Evolutionary conservation across 2,888 invertebrate species (phyloP).

Genomic region (Sinotaia quadrata): DNA sequence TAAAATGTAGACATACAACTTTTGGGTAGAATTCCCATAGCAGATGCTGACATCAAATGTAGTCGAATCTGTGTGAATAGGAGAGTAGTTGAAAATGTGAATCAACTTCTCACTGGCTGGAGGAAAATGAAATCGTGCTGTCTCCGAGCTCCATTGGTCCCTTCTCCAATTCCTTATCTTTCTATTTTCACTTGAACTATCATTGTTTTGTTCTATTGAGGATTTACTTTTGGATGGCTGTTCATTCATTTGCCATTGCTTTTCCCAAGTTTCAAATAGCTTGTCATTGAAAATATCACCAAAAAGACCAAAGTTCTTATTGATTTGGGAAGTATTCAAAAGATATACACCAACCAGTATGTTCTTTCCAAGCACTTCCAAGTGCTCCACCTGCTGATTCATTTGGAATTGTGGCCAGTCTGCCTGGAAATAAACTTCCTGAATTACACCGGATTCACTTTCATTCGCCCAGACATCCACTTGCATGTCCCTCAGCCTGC

Average conservation of each 20-base stretch:
- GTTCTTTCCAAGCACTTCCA: too few species aligned
- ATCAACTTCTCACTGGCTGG: conserved; percentile 24
- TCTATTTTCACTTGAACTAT: too few species aligned
- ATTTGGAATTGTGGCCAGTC: conserved; percentile 20
- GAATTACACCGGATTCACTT: conserved; percentile 15
- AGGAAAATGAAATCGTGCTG: conserved; percentile 14
- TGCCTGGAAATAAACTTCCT: conserved; percentile 32
- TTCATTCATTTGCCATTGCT: background rate
- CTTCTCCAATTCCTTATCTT: background rate
- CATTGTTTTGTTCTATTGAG: too few species aligned
- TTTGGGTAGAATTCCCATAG: conserved; percentile 17
- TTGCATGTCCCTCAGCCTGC: conserved; percentile 8
- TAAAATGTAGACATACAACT: conserved; percentile 21
- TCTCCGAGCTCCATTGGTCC: too few species aligned
- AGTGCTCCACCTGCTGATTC: conserved; percentile 18
- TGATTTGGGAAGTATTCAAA: conserved; percentile 10
- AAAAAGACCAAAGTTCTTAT: background rate
- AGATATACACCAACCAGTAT: too few species aligned
- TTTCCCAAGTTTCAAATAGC: background rate
- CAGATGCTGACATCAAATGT: conserved; percentile 34
- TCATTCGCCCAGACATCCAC: conserved; percentile 34
- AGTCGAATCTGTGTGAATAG: conserved; percentile 23
- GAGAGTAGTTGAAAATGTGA: conserved; percentile 29
- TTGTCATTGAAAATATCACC: conserved; percentile 4
- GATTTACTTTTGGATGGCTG: too few species aligned